Conservation (phyloP, 2,888 invertebrate genomes). For the Lasioglossum leucozonium region DNA sequence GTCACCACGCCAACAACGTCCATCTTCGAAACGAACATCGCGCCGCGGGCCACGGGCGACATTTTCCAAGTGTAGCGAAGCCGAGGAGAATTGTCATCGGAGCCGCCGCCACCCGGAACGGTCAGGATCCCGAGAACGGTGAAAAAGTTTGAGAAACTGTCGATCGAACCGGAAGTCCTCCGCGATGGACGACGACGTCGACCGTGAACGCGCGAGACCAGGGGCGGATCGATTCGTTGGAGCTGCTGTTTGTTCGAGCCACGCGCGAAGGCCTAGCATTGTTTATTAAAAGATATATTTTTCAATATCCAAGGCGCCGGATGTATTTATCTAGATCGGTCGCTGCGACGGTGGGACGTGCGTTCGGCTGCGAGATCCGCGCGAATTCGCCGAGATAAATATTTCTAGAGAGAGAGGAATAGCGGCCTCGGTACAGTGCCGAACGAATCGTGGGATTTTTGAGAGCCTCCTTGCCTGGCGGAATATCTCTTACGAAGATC, state of each 20-base stretch:
- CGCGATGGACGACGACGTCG: not conserved
- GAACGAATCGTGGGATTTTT: not conserved
- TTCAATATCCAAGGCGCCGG: conserved; percentile 45
- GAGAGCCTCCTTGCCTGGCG: conserved; percentile 18
- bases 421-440: not conserved
- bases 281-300: conserved; percentile 56
- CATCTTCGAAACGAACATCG: conserved; percentile 76
- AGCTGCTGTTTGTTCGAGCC: conserved; percentile 42
- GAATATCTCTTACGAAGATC: not conserved
- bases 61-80: conserved; percentile 76
- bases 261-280: conserved; percentile 48
- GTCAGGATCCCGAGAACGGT: not conserved
- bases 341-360: not conserved
- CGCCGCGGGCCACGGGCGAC: conserved; percentile 77
- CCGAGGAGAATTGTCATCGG: not conserved
- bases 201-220: not conserved
- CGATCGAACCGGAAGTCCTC: not conserved
- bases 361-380: conserved; percentile 26
- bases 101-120: not conserved
- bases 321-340: conserved; percentile 21
- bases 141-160: not conserved
- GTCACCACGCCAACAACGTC: conserved; percentile 71
- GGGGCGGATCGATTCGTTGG: conserved; percentile 22
- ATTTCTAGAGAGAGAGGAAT: not conserved
- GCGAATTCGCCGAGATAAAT: not conserved